A percentile compares a stretch with the other conserved stretches of the same genome.
Conservation (phyloP, 1,140 invertebrate genomes). For the Anadara kagoshimensis region DNA sequence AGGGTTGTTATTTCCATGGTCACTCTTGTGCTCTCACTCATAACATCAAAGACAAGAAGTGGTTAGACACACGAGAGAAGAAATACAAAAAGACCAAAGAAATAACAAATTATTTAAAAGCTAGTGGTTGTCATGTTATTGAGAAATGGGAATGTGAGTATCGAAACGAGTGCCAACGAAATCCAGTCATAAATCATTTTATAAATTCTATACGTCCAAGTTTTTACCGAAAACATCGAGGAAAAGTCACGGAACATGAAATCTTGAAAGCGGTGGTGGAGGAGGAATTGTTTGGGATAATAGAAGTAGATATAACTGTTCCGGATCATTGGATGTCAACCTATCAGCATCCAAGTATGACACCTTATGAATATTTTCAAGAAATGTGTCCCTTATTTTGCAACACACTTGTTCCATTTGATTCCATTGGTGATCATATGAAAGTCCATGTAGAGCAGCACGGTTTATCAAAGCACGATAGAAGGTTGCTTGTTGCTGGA, state of each 20-base stretch:
- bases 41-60: conserved; percentile 7
- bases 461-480: background rate
- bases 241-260: conserved; percentile 1
- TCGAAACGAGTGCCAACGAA: background rate
- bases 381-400: conserved; percentile 23
- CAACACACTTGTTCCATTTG: conserved; percentile 15
- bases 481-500: conserved; percentile 3
- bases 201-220: background rate
- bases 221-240: conserved; percentile 24
- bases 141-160: conserved; percentile 31
- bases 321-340: conserved; percentile 10
- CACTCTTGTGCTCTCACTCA: conserved; percentile 16
- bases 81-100: conserved; percentile 1
- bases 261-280: conserved; percentile 6
- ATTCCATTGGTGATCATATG: conserved; percentile 13
- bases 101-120: conserved; percentile 4
- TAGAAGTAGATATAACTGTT: conserved; percentile 35
- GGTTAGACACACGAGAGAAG: background rate
- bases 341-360: background rate
- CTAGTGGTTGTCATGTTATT: conserved; percentile 10
- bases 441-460: background rate
- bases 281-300: conserved; percentile 29
- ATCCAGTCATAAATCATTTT: background rate
- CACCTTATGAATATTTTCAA: conserved; percentile 10
- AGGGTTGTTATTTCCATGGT: conserved; percentile 26